These are phyloP conservation scores for Romanogobio albipinnatus DNA, from an alignment of 2,113 vertebrate species.

Conservation along the genomic window DNA sequence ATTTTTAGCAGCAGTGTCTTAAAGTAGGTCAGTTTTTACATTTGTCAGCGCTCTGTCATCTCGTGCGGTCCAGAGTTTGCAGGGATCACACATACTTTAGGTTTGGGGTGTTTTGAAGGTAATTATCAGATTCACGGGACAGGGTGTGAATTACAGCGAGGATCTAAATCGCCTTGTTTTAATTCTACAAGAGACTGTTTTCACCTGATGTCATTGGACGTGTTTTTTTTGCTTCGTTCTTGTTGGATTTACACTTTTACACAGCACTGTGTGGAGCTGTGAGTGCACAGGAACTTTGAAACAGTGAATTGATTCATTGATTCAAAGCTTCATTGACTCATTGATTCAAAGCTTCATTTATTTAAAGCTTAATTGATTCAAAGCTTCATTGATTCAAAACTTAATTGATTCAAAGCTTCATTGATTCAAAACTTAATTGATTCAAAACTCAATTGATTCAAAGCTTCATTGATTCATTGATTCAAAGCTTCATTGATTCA, in stretches of 20 bases:
- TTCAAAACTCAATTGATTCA: too few relatives aligned
- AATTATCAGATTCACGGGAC: slow-evolving; percentile 16
- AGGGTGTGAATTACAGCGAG: slow-evolving; percentile 1
- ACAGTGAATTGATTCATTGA: neutral
- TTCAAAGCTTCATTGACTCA: neutral
- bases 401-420: too few relatives aligned
- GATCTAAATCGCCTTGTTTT: neutral
- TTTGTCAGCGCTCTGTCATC: slow-evolving; percentile 42
- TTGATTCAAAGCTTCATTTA: too few relatives aligned
- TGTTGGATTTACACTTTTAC: neutral
- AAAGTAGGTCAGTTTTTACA: slow-evolving; percentile 29
- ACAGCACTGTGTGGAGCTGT: neutral
- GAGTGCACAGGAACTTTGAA: neutral
- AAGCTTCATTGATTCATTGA: too few relatives aligned
- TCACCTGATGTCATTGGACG: neutral
- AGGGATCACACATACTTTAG: neutral
- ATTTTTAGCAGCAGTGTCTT: neutral
- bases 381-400: too few relatives aligned
- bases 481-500: too few relatives aligned
- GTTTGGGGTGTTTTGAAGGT: neutral
- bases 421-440: too few relatives aligned
- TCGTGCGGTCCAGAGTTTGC: neutral
- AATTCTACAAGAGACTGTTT: neutral
- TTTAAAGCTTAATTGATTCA: too few relatives aligned
- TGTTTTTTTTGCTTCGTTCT: neutral